phyloP scores from a whole-genome alignment of 2,888 invertebrate species.

The Resseliella maxima region DNA sequence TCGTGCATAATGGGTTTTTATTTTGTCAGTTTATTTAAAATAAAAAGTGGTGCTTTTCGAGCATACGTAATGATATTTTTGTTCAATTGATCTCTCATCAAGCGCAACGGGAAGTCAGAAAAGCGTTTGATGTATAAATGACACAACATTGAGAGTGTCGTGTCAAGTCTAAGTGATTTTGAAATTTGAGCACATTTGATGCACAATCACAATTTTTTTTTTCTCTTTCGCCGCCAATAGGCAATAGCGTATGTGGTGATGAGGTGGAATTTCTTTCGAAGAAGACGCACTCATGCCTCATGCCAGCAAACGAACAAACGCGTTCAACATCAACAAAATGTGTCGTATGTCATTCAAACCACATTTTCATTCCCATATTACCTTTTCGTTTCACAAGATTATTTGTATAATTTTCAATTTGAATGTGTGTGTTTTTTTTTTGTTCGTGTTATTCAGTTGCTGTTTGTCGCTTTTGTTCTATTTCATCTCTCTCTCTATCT shows the following conservation, averaged over 20 bases:
- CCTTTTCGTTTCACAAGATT: conserved; percentile 15
- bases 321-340: conserved; percentile 3
- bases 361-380: conserved; percentile 14
- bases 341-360: conserved; percentile 54
- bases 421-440: neutral
- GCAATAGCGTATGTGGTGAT: neutral
- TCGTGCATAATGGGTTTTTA: neutral
- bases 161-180: conserved; percentile 48
- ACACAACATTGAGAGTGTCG: conserved; percentile 34
- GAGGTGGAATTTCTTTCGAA: neutral
- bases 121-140: conserved; percentile 7
- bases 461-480: neutral
- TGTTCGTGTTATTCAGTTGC: no score
- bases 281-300: neutral
- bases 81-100: conserved; percentile 41
- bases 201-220: neutral
- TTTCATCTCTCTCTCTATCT: neutral
- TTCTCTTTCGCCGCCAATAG: no score
- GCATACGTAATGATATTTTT: neutral
- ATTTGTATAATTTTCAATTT: conserved; percentile 53
- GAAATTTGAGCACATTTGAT: conserved; percentile 20
- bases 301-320: neutral
- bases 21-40: neutral
- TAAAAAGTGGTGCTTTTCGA: neutral
- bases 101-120: conserved; percentile 29